Conservation (phyloP, 2,113 vertebrate species). For the Pyrgilauda ruficollis region DNA sequence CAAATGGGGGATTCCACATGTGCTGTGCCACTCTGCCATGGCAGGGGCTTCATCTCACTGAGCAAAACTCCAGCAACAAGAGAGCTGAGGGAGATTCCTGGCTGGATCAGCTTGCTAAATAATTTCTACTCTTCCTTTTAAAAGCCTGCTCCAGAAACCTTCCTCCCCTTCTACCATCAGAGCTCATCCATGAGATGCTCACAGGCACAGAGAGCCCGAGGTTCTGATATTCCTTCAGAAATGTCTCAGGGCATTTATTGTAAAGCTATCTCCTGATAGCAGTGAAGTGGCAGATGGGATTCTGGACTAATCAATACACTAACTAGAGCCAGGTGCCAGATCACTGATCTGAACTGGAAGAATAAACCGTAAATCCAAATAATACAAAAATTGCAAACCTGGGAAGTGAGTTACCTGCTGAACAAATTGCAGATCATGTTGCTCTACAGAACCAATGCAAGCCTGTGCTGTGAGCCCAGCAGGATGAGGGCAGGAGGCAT, state of each 20-base stretch:
- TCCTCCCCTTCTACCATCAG: neutral
- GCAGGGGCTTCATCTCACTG: neutral
- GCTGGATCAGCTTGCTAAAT: neutral
- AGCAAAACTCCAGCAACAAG: neutral
- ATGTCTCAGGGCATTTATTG: neutral
- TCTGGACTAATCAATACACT: neutral
- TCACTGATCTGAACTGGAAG: neutral
- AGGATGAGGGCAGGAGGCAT: neutral
- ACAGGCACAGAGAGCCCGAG: neutral
- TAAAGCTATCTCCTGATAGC: neutral
- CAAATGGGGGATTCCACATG: rapidly evolving
- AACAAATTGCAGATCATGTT: too few species aligned
- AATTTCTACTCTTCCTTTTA: neutral
- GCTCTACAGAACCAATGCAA: neutral
- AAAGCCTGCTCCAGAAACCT: neutral
- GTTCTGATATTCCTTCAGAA: neutral
- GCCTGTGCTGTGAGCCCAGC: neutral
- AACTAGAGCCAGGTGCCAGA: neutral
- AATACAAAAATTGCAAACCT: neutral
- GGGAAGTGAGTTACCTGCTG: too few species aligned
- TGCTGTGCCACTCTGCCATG: neutral
- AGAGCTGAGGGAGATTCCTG: neutral
- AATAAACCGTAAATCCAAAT: neutral
- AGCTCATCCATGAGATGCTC: neutral
- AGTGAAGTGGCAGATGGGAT: neutral